Evolutionary conservation across 2,888 invertebrate species (phyloP).

Genomic region (Agrochola lota): DNA sequence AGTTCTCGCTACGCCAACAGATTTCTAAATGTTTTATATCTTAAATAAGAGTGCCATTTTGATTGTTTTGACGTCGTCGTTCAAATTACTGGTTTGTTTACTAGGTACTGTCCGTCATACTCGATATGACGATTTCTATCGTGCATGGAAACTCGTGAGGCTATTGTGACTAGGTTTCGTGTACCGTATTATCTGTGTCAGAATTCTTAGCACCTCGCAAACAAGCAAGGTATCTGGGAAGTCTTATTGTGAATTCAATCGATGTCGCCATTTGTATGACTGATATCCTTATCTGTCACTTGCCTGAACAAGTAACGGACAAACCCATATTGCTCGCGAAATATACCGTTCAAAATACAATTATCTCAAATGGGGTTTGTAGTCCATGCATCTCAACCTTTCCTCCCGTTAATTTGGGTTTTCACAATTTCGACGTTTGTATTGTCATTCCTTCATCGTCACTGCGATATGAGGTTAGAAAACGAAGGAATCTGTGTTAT

Average conservation of each 20-base stretch:
- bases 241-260: conserved; percentile 81
- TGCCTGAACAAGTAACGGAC: conserved; percentile 84
- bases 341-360: conserved; percentile 84
- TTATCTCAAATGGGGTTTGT: conserved; percentile 84
- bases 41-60: conserved; percentile 56
- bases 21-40: conserved; percentile 76
- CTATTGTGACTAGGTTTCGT: conserved; percentile 38
- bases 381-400: conserved; percentile 68
- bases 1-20: conserved; percentile 75
- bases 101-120: conserved; percentile 12
- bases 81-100: conserved; percentile 43
- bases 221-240: conserved; percentile 57
- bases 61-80: conserved; percentile 49
- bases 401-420: conserved; percentile 18
- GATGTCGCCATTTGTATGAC: conserved; percentile 80
- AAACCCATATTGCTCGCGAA: conserved; percentile 79
- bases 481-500: neutral
- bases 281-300: conserved; percentile 85
- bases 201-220: conserved; percentile 54
- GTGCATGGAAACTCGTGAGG: conserved; percentile 32
- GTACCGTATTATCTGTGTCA: conserved; percentile 55
- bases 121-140: conserved; percentile 48
- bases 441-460: conserved; percentile 29
- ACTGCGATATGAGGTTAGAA: conserved; percentile 3
- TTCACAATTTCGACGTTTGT: conserved; percentile 11